Evolutionary conservation across 2,888 invertebrate genomes (phyloP), one percentile per base, ranked within the genome.

Genomic region (Dryococelus australis): DNA sequence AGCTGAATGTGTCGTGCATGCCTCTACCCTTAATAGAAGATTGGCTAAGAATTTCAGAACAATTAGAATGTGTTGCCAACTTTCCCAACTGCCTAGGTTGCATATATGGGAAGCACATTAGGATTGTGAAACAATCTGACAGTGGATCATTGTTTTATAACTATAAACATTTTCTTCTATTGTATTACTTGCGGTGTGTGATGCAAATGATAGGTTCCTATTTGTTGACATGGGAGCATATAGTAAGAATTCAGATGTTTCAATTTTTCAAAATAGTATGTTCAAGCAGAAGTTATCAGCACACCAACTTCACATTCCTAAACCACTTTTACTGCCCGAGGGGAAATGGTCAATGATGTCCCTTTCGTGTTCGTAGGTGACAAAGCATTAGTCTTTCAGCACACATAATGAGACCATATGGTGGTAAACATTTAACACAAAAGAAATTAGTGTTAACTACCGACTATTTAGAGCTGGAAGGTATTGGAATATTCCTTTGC

Each of bases 331-430:
- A 65, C 24, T 65, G 6, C 65, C 65, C 10, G 65, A n/a, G n/a
- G 6, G 65, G 65, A 65, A 65, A 24, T 65, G 0, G 16, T 20
- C 2, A 65, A 65, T 24, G 24, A 10, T 16, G 65, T 10, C 6
- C 65, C 65, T 65, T 65, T 65, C 65, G 65, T 65, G 8, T 65
- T 65, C 65, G n/a, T 65, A 65, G 65, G 65, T 65, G 65, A 65
- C n/a, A 8, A 65, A 65, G 65, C 1, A n/a, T 65, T 65, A 16
- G 65, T 65, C 65, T 65, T 9, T 65, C 65, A 5, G 16, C 65
- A n/a, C 65, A 65, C 65, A 65, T 65, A 2, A 65, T 65, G 65
- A 65, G 65, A 65, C 10, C 65, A 65, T 10, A 65, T 20, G 65
- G 65, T 65, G 65, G 65, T 65, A 65, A 65, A 65, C 65, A 65